Evolutionary conservation across 2,797 vertebrate genomes (phyloP).

Genomic region (Siniperca obscura): DNA sequence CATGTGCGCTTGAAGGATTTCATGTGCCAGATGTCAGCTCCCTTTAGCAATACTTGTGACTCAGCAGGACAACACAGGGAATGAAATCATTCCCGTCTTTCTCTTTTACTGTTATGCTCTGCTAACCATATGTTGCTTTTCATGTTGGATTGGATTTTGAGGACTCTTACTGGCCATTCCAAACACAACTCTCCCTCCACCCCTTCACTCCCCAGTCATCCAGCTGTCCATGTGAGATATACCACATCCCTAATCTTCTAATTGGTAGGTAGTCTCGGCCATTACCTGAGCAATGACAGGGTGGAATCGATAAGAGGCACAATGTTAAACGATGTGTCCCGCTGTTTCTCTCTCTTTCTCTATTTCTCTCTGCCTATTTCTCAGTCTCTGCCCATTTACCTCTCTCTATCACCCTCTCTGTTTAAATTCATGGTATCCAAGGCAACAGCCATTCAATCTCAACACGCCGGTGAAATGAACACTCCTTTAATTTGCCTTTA

Average conservation of each 20-base stretch:
- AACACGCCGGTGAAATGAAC: constrained; percentile 45
- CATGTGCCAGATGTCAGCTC: constrained; percentile 61
- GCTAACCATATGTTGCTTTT: constrained; percentile 56
- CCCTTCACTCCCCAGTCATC: constrained; percentile 24
- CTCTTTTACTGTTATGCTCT: constrained; percentile 33
- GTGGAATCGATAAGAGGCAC: constrained; percentile 72
- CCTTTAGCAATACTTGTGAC: constrained; percentile 57
- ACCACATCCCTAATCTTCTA: constrained; percentile 74
- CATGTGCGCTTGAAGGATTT: constrained; percentile 47
- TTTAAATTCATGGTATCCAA: constrained; percentile 70
- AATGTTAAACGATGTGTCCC: constrained; percentile 69
- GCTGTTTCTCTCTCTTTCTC: constrained; percentile 53
- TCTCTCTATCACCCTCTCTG: constrained; percentile 42
- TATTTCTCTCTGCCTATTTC: constrained; percentile 47
- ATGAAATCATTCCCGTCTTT: constrained; percentile 34
- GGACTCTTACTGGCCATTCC: constrained; percentile 25
- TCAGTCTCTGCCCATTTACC: constrained; percentile 43
- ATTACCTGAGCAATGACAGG: constrained; percentile 74
- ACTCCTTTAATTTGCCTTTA: constrained; percentile 70
- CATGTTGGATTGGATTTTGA: constrained; percentile 36
- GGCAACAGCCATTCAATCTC: constrained; percentile 65
- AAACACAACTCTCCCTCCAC: neutral
- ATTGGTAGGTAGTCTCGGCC: constrained; percentile 71
- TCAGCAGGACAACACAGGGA: constrained; percentile 50
- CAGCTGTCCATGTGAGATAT: constrained; percentile 59